Base-by-base conservation (phyloP, 2,797 vertebrate genomes). In the Carapus acus region DNA sequence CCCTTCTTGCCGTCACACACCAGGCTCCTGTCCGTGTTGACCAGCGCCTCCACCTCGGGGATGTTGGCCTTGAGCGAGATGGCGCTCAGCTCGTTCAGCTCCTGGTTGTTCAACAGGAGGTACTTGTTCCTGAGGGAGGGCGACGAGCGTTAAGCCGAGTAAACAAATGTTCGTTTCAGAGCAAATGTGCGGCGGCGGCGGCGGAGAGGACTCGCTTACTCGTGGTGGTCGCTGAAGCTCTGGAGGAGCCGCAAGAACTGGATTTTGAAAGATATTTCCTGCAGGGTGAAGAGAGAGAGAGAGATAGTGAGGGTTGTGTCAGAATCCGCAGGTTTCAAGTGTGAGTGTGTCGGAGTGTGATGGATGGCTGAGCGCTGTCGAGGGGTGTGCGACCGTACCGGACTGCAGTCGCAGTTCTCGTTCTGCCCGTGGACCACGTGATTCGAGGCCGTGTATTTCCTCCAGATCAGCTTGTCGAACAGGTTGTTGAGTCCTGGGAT, bases 211-310 rank as follows among this genome's bases (percentile, higher is more conserved):
- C n/a, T 7, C 7, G 89, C 93, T 93, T 85, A 99, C 96, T 99
- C 96, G 0, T 99, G 96, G 70, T 99, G 96, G 78, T 99, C 96
- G 49, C 96, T 99, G 84, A 99, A 99, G 81, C 96, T 98, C 84
- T 99, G 96, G 40, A 99, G 92, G 51, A 99, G 89, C 71, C 96
- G 87, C 82, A 98, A 77, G 69, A 99, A 99, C 76, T 98, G 96
- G 76, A 99, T 99, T 86, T 99, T 99, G 75, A 99, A 88, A 41
- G 96, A 96, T 76, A 98, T 96, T 81, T 99, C 96, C 96, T 98
- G 69, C 34, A 54, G 9, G 23, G 56, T 16, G 3, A 60, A 13
- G 72, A 56, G 13, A 44, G n/a, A 54, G 12, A 19, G 1, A 50
- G 31, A 2, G 16, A 46, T 8, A 38, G 4, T 27, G 2, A 1